Evolutionary conservation across 2,113 vertebrate genomes (phyloP).

Genomic region (Plotosus lineatus): DNA sequence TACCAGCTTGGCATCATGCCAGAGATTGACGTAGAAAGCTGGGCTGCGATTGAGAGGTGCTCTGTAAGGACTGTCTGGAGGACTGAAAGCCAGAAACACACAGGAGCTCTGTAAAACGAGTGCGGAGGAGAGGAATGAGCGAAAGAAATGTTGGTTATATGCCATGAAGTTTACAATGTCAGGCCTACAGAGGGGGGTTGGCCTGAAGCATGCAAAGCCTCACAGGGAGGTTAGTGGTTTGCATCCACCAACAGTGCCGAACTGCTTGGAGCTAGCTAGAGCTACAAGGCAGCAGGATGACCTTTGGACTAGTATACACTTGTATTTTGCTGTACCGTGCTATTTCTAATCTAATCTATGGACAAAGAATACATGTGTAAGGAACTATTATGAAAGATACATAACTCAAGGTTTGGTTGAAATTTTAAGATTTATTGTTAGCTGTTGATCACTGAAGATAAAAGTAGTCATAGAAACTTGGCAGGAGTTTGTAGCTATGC

Average conservation of each 20-base stretch:
- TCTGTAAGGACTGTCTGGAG: slow-evolving; percentile 79
- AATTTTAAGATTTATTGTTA: slow-evolving; percentile 22
- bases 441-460: not conserved
- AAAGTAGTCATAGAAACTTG: not conserved
- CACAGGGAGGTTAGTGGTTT: slow-evolving; percentile 35
- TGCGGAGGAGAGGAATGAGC: slow-evolving; percentile 45
- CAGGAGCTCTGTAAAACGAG: slow-evolving; percentile 20
- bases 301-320: slow-evolving; percentile 21
- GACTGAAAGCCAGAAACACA: slow-evolving; percentile 53
- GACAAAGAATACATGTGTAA: slow-evolving; percentile 5
- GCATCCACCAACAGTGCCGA: not conserved
- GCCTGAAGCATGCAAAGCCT: slow-evolving; percentile 29
- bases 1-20: slow-evolving; percentile 84
- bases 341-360: slow-evolving; percentile 13
- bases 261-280: slow-evolving; percentile 18
- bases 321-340: slow-evolving; percentile 17
- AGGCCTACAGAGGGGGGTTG: slow-evolving; percentile 57
- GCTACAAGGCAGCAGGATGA: slow-evolving; percentile 7
- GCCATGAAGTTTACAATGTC: slow-evolving; percentile 86
- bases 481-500: not conserved
- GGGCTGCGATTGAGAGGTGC: slow-evolving; percentile 88
- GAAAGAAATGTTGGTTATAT: slow-evolving; percentile 80
- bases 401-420: slow-evolving; percentile 1
- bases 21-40: slow-evolving; percentile 83
- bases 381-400: not conserved